phyloP scores from a whole-genome alignment of 2,797 vertebrate species.

The Coccyzus lansbergi region DNA sequence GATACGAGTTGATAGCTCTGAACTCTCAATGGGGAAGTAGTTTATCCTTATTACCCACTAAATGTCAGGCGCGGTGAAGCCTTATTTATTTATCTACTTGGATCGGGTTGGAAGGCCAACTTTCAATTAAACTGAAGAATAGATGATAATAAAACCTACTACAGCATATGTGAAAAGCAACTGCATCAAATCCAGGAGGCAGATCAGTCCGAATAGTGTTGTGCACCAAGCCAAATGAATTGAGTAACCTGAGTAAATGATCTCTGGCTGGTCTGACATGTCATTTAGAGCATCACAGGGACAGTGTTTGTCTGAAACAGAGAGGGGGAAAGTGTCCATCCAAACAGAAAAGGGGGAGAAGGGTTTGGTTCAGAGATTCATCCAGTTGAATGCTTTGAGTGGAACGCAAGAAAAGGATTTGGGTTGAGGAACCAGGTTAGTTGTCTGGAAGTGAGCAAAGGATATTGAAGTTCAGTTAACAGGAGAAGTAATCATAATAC shows the following conservation, averaged over 20 bases:
- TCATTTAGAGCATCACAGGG: neutral
- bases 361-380: neutral
- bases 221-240: neutral
- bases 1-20: neutral
- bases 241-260: neutral
- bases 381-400: neutral
- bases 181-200: neutral
- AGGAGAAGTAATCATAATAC: neutral
- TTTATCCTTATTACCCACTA: constrained; percentile 19
- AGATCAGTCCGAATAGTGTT: neutral
- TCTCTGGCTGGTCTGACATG: neutral
- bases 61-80: neutral
- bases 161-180: neutral
- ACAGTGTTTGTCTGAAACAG: neutral
- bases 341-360: neutral
- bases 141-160: neutral
- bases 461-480: neutral
- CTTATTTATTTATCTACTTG: neutral
- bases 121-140: neutral
- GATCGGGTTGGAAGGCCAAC: neutral
- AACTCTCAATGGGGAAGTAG: neutral
- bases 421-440: neutral
- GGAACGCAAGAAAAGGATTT: neutral
- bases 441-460: neutral
- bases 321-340: neutral